Conservation (phyloP, 2,113 vertebrate genomes). For the Symphodus melops region DNA sequence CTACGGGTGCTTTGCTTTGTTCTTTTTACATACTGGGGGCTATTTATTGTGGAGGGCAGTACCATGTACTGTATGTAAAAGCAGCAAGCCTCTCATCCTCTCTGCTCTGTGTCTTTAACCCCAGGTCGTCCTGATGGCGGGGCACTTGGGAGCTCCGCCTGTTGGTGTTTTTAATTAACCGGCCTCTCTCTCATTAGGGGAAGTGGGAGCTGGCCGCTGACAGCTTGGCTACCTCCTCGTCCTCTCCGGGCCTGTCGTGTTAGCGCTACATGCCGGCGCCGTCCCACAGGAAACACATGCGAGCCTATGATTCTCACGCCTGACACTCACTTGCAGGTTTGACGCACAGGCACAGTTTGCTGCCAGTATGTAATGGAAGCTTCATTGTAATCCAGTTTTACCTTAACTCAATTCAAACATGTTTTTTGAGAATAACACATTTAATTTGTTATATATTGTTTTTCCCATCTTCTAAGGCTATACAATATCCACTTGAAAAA, state of each 20-base stretch:
- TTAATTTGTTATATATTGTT: no score
- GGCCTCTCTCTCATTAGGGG: constrained; percentile 76
- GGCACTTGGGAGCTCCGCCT: constrained; percentile 73
- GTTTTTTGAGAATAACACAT: no score
- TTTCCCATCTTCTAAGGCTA: no score
- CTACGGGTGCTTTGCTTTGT: constrained; percentile 48
- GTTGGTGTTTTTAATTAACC: constrained; percentile 83
- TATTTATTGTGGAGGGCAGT: constrained; percentile 57
- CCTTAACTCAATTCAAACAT: no score
- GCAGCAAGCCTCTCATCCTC: constrained; percentile 52
- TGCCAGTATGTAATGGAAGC: background rate
- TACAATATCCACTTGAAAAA: no score
- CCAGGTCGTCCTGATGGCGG: constrained; percentile 72
- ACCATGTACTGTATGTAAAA: constrained; percentile 51
- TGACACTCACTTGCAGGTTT: constrained; percentile 39
- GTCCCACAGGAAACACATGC: constrained; percentile 64
- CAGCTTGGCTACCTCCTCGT: constrained; percentile 74
- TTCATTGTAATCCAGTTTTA: background rate
- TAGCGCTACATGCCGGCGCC: constrained; percentile 62
- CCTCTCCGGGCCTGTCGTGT: constrained; percentile 67
- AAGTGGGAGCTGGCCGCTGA: constrained; percentile 76
- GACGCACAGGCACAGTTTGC: background rate
- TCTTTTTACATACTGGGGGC: constrained; percentile 51
- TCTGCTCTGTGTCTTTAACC: constrained; percentile 74
- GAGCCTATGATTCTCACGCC: constrained; percentile 40